These are phyloP conservation scores for Eidolon dupreanum DNA, from an alignment of 2,797 vertebrate species.

Conservation along the genomic window DNA sequence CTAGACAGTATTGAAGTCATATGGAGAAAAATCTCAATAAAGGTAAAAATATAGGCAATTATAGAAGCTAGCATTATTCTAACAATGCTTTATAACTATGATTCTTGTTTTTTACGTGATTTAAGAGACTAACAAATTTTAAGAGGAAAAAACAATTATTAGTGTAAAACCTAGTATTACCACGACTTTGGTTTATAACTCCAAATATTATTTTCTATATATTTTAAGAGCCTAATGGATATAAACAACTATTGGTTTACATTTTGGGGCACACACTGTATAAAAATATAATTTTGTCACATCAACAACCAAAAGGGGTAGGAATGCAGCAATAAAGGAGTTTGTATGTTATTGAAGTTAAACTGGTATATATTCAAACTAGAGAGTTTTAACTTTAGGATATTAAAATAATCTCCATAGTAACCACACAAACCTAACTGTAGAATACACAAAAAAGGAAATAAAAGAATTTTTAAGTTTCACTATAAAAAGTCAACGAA, in stretches of 20 bases:
- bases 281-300: not conserved
- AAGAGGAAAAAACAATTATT: not conserved
- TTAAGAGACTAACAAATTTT: not conserved
- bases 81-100: not conserved
- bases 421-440: not conserved
- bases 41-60: not conserved
- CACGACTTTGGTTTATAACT: not conserved
- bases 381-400: not conserved
- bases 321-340: not conserved
- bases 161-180: not conserved
- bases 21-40: not conserved
- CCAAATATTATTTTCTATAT: not conserved
- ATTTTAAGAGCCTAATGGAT: not conserved
- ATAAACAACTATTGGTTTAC: not conserved
- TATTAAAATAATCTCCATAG: not conserved
- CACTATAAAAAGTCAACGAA: not conserved
- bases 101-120: not conserved
- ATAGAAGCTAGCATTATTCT: not conserved
- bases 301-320: not conserved
- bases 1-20: not conserved
- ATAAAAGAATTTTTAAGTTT: not conserved
- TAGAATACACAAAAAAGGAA: not conserved
- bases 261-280: not conserved
- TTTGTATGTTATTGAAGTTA: not conserved
- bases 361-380: not conserved